Conservation (phyloP, 1,140 invertebrate genomes). For the Penaeus indicus region DNA sequence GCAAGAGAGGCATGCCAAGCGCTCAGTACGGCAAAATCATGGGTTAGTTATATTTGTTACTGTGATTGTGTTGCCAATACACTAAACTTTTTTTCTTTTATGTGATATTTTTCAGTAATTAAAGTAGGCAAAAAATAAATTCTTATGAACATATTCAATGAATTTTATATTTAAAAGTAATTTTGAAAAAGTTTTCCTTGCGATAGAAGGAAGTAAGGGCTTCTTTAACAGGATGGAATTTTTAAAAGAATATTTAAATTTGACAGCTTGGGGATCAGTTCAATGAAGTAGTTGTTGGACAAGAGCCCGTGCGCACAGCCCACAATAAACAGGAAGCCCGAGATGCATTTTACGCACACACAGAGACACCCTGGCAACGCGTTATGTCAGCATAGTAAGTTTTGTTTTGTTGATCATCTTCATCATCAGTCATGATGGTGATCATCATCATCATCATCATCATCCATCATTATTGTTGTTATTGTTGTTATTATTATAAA, state of each 20-base stretch:
- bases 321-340: slow-evolving; percentile 53
- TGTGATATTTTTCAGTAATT: not conserved
- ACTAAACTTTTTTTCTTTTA: not conserved
- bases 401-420: not conserved
- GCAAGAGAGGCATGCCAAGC: slow-evolving; percentile 3
- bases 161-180: too few relatives aligned
- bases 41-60: slow-evolving; percentile 20
- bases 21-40: slow-evolving; percentile 26
- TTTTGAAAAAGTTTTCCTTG: too few relatives aligned
- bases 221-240: not conserved
- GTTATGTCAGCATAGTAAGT: slow-evolving; percentile 58
- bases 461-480: not conserved
- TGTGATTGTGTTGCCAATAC: not conserved
- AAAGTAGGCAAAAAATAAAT: too few relatives aligned
- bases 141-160: too few relatives aligned
- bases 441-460: not conserved
- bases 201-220: not conserved
- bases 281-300: slow-evolving; percentile 47
- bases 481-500: not conserved
- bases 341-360: slow-evolving; percentile 53
- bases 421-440: not conserved
- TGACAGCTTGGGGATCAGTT: slow-evolving; percentile 20
- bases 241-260: not conserved
- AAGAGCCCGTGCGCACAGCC: slow-evolving; percentile 51
- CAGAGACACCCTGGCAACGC: slow-evolving; percentile 47